Evolutionary conservation across 2,797 vertebrate species (phyloP).

Genomic region (Falco biarmicus): DNA sequence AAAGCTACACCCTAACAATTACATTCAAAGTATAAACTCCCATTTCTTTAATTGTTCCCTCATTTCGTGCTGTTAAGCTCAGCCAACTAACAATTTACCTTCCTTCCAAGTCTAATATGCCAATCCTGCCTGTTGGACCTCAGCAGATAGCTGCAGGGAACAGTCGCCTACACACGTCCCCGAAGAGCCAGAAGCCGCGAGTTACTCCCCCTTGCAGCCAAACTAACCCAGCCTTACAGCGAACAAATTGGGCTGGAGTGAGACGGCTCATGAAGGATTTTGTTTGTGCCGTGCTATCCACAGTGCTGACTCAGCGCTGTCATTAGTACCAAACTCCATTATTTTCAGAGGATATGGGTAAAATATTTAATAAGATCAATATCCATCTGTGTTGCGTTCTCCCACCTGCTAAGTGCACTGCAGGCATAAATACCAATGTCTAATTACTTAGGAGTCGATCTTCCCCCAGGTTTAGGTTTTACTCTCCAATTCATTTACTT

Average conservation of each 20-base stretch:
- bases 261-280: background rate
- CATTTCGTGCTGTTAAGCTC: constrained; percentile 4
- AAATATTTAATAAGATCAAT: background rate
- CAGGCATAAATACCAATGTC: background rate
- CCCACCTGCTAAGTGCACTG: background rate
- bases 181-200: background rate
- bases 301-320: background rate
- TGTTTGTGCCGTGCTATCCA: fast-evolving
- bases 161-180: background rate
- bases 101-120: background rate
- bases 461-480: background rate
- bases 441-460: background rate
- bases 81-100: background rate
- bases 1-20: constrained; percentile 36
- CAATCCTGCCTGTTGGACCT: background rate
- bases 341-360: background rate
- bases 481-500: background rate
- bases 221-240: background rate
- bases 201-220: background rate
- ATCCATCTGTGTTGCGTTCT: background rate
- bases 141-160: background rate
- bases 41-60: constrained; percentile 28
- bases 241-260: background rate
- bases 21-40: constrained; percentile 19
- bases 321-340: background rate